phyloP scores from a whole-genome alignment of 2,113 vertebrate genomes.

The Hydrolagus affinis region DNA sequence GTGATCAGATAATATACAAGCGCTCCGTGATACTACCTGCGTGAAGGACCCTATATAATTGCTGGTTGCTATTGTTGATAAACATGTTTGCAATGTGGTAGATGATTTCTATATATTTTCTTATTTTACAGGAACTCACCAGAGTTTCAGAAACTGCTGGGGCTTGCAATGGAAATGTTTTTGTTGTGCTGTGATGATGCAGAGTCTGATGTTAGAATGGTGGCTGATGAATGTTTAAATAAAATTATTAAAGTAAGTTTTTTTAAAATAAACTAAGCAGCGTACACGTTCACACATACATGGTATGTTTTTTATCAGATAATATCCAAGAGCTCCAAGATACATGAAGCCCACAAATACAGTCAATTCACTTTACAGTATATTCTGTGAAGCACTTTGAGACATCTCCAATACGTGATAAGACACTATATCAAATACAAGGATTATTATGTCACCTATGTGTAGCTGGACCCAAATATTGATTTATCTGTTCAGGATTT shows the following conservation, averaged over 20 bases:
- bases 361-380: no score
- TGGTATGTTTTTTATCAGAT: no score
- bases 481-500: no score
- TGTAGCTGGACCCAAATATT: no score
- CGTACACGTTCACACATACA: no score
- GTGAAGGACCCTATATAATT: not conserved
- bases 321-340: no score
- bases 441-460: no score
- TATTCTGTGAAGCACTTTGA: no score
- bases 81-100: not conserved
- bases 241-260: slow-evolving; percentile 91
- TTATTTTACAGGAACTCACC: slow-evolving; percentile 75
- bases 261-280: not conserved
- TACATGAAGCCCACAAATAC: no score
- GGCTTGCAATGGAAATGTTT: slow-evolving; percentile 95
- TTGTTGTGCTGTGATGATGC: slow-evolving; percentile 89
- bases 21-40: not conserved
- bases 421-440: no score
- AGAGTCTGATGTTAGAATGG: slow-evolving; percentile 95
- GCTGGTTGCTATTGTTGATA: not conserved
- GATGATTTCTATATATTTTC: not conserved
- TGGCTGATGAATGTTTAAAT: slow-evolving; percentile 96
- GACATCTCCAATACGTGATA: no score
- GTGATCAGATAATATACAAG: not conserved
- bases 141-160: slow-evolving; percentile 92